Base-by-base conservation (phyloP, 2,888 invertebrate species). In the Pristionchus japonicus region DNA sequence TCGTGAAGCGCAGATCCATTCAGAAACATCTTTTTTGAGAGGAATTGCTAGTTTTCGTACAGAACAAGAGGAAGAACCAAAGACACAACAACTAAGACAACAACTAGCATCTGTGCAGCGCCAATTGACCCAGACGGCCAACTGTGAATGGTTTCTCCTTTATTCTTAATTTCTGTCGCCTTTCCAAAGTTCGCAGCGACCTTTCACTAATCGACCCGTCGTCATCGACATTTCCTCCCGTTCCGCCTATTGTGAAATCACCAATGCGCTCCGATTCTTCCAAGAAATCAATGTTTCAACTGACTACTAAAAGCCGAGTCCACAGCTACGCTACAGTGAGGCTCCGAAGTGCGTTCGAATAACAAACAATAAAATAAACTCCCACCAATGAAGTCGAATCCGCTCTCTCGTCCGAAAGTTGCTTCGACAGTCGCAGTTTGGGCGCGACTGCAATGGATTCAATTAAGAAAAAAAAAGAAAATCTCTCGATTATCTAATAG, bases 341-440 rank as follows among this genome's bases (percentile, higher is more conserved):
- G 11, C 1, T 61, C 0, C n/a, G 61, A n/a, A n/a, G n/a, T 27
- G 3, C 1, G 11, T 70, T 20, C 4, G 13, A 34, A 37, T 27
- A n/a, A n/a, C n/a, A n/a, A n/a, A n/a, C n/a, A n/a, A n/a, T 67
- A 27, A 67, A 67, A 34, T 67, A 74, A 23, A 34, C 15, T 23
- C 86, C 13, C 17, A 86, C 86, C 40, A 67, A 67, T 1, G 86
- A 86, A 0, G 67, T 52, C 0, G 86, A 7, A 6, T 86, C 86
- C 15, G 67, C 64, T 47, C 47, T 86, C 67, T 86, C 86, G 37
- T 86, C 86, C n/a, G 67, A 67, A 27, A 47, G 43, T 13, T 80
- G 88, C 82, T 88, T 77, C n/a, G 43, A n/a, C 61, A 64, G 37
- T 17, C 74, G 57, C 64, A 37, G 57, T 31, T 61, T 49, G 31